phyloP scores from a whole-genome alignment of 2,113 vertebrate genomes.

The Mola mola region DNA sequence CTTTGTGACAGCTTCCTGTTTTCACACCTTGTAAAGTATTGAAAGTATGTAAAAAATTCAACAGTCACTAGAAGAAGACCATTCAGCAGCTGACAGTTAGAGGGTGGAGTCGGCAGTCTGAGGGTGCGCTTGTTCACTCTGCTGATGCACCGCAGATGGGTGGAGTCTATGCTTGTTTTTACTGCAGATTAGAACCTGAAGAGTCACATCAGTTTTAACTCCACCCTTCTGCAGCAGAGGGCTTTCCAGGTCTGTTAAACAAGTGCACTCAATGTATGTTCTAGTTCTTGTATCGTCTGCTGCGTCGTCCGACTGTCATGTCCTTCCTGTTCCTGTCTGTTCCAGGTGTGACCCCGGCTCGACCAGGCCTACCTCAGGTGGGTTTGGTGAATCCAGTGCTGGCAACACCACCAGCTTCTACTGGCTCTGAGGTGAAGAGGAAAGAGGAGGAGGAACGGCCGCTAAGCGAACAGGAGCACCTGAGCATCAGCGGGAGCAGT shows the following conservation, averaged over 20 bases:
- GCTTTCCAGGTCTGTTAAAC: neutral
- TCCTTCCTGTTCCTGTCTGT: conserved; percentile 29
- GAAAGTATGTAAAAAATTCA: too few species aligned
- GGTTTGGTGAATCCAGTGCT: conserved; percentile 92
- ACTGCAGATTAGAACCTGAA: neutral
- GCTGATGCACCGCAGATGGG: neutral
- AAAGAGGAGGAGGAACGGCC: conserved; percentile 78
- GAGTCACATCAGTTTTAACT: neutral
- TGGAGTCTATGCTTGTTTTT: conserved; percentile 8
- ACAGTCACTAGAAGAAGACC: too few species aligned
- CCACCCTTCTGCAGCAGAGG: neutral
- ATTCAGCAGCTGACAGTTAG: too few species aligned
- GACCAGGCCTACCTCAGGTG: conserved; percentile 88
- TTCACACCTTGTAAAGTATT: too few species aligned
- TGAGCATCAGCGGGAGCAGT: conserved; percentile 94
- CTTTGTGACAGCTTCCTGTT: too few species aligned
- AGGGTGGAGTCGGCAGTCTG: too few species aligned
- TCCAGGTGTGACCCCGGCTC: conserved; percentile 89
- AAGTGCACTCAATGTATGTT: neutral
- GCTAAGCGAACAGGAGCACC: conserved; percentile 92
- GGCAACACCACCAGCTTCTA: conserved; percentile 85
- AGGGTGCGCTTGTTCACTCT: too few species aligned
- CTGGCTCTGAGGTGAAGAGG: conserved; percentile 86
- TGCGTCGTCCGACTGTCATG: neutral
- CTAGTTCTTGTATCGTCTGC: neutral